Evolutionary conservation across 2,113 vertebrate genomes (phyloP).

Genomic region (Turnix velox): DNA sequence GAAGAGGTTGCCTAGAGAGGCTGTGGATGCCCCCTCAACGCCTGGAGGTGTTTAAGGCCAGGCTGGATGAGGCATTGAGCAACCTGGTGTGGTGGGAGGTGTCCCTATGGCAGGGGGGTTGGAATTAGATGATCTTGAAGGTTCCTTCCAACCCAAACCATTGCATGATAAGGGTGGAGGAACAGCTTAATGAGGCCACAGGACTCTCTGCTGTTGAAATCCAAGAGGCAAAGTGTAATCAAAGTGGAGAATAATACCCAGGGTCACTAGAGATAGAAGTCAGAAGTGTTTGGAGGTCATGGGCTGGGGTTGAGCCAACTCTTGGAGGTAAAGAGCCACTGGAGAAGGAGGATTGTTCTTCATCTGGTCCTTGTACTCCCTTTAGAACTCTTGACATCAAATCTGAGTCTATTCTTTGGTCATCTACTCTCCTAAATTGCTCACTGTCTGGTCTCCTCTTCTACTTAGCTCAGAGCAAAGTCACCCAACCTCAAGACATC

Average conservation of each 20-base stretch:
- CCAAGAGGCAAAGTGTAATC: background rate
- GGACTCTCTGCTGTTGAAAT: background rate
- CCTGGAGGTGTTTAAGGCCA: too few species aligned
- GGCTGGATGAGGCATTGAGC: too few species aligned
- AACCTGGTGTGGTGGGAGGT: too few species aligned
- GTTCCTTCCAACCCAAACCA: too few species aligned
- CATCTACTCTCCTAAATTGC: background rate
- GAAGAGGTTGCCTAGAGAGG: too few species aligned
- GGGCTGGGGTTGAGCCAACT: background rate
- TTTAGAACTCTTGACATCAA: background rate
- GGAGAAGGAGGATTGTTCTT: background rate
- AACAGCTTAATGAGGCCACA: background rate
- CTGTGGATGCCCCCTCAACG: too few species aligned
- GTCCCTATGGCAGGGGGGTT: too few species aligned
- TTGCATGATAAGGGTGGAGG: background rate
- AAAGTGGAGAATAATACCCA: background rate
- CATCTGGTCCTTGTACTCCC: background rate
- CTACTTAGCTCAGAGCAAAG: background rate
- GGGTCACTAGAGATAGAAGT: background rate
- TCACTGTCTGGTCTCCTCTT: background rate
- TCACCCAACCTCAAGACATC: background rate
- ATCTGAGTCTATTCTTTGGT: rapidly evolving
- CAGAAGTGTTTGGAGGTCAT: background rate
- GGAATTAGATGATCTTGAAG: too few species aligned
- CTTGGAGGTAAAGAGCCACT: background rate